A percentile compares a stretch with the other conserved stretches of the same genome.
phyloP scores from a whole-genome alignment of 1,140 invertebrate species.

The Danaus melanippus region DNA sequence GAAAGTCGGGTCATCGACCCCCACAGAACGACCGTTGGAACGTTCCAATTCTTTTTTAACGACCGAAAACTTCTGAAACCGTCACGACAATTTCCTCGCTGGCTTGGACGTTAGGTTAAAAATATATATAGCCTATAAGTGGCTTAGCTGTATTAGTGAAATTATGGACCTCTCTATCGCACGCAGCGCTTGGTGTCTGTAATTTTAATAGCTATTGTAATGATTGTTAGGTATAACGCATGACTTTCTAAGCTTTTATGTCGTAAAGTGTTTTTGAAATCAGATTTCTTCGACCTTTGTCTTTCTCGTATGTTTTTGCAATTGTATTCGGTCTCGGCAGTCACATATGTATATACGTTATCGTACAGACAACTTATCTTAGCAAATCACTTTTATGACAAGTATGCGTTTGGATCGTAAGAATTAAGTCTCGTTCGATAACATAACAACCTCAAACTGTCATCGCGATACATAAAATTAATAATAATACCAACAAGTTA shows the following conservation, averaged over 20 bases:
- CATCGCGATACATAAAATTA: too few species aligned
- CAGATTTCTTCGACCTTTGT: slow-evolving; percentile 22
- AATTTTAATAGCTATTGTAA: slow-evolving; percentile 37
- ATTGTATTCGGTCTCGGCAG: not conserved
- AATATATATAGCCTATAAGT: slow-evolving; percentile 14
- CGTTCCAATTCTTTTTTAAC: slow-evolving; percentile 53
- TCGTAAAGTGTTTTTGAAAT: slow-evolving; percentile 26
- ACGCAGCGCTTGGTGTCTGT: slow-evolving; percentile 16
- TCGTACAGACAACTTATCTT: too few species aligned
- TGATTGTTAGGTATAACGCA: slow-evolving; percentile 23
- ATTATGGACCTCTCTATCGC: slow-evolving; percentile 15
- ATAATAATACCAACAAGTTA: too few species aligned
- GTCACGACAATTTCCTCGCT: slow-evolving; percentile 30
- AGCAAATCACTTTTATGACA: too few species aligned
- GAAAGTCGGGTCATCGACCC: slow-evolving; percentile 59
- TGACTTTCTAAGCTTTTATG: slow-evolving; percentile 49
- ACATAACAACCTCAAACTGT: too few species aligned
- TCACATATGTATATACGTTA: slow-evolving; percentile 7
- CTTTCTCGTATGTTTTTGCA: slow-evolving; percentile 6
- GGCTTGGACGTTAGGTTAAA: slow-evolving; percentile 16
- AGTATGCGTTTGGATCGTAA: too few species aligned
- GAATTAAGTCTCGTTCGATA: too few species aligned
- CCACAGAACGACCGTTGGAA: slow-evolving; percentile 42
- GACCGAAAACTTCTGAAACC: slow-evolving; percentile 36
- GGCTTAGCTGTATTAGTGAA: slow-evolving; percentile 21